Evolutionary conservation across 2,113 vertebrate genomes (phyloP).

Genomic region (Salvelinus namaycush): DNA sequence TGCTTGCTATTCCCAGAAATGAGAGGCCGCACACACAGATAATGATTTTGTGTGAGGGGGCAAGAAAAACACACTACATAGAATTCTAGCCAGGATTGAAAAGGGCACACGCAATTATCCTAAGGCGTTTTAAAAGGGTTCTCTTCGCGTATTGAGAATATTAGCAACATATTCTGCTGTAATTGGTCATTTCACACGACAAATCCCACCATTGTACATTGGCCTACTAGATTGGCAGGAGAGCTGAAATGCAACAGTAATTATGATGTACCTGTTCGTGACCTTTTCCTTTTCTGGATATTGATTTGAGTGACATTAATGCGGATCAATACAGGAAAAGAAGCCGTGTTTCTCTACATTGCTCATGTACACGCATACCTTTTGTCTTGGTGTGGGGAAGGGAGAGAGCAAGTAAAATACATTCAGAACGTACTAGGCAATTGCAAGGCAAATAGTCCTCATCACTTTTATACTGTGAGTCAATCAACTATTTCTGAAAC

Average conservation of each 20-base stretch:
- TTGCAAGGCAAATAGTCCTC: neutral
- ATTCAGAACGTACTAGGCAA: neutral
- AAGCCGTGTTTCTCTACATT: slow-evolving; percentile 9
- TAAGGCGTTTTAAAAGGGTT: too few species aligned
- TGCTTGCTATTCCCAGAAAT: too few species aligned
- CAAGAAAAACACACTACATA: too few species aligned
- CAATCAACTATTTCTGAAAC: neutral
- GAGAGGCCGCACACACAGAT: too few species aligned
- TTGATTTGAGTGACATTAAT: slow-evolving; percentile 51
- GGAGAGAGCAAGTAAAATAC: neutral
- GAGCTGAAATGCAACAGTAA: slow-evolving; percentile 14
- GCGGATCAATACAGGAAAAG: slow-evolving; percentile 33
- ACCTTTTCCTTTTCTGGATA: slow-evolving; percentile 45
- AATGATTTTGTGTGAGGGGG: too few species aligned
- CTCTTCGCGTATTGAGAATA: too few species aligned
- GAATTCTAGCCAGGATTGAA: too few species aligned
- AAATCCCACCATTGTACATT: too few species aligned
- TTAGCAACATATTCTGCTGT: too few species aligned
- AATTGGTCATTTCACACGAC: too few species aligned
- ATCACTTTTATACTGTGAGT: neutral
- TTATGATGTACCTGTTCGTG: slow-evolving; percentile 6
- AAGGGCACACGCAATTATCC: too few species aligned
- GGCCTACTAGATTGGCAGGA: too few species aligned
- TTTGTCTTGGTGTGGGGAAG: neutral
- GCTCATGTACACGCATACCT: slow-evolving; percentile 25